Evolutionary conservation across 64 coral and sea anemone genomes (phyloP).

Genomic region (Stylophora pistillata): DNA sequence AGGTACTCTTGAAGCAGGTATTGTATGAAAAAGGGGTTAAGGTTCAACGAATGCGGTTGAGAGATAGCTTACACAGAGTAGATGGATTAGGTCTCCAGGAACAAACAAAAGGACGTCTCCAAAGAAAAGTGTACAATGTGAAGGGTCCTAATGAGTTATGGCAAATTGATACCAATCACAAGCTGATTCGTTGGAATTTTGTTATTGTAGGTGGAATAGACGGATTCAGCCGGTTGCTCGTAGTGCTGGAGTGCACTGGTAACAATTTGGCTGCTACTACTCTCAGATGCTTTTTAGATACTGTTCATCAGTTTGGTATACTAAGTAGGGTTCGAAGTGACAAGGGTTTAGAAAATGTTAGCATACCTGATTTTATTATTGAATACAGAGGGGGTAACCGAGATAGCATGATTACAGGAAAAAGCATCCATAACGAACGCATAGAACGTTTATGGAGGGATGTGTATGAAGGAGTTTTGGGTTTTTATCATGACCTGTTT

Average conservation of each 20-base stretch:
- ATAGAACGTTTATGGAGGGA: slow-evolving; percentile 47
- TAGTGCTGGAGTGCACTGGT: not conserved
- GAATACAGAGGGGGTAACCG: not conserved
- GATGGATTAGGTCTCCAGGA: slow-evolving; percentile 9
- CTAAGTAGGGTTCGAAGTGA: slow-evolving; percentile 19
- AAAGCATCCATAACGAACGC: slow-evolving; percentile 17
- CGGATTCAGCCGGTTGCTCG: slow-evolving; percentile 30
- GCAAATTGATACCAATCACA: slow-evolving; percentile 58
- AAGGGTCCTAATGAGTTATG: slow-evolving; percentile 51
- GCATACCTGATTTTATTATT: slow-evolving; percentile 26
- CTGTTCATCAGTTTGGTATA: slow-evolving; percentile 7
- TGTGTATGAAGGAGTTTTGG: slow-evolving; percentile 55
- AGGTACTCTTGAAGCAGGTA: slow-evolving; percentile 23
- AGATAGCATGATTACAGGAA: slow-evolving; percentile 18
- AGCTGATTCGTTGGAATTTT: slow-evolving; percentile 44
- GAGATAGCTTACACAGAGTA: slow-evolving; percentile 37
- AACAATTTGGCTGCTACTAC: slow-evolving; percentile 44
- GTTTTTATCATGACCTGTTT: slow-evolving; percentile 61
- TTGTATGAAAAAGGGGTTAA: slow-evolving; percentile 28
- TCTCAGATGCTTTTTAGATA: slow-evolving; percentile 15
- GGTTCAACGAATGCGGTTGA: slow-evolving; percentile 14
- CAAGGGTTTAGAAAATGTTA: slow-evolving; percentile 19
- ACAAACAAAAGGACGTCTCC: slow-evolving; percentile 50
- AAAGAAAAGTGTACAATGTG: slow-evolving; percentile 64
- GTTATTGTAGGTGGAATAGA: slow-evolving; percentile 38